A percentile compares a stretch with the other conserved stretches of the same genome.
These are phyloP conservation scores for Nyctalus aviator DNA, from an alignment of 2,797 vertebrate species.

Conservation along the genomic window DNA sequence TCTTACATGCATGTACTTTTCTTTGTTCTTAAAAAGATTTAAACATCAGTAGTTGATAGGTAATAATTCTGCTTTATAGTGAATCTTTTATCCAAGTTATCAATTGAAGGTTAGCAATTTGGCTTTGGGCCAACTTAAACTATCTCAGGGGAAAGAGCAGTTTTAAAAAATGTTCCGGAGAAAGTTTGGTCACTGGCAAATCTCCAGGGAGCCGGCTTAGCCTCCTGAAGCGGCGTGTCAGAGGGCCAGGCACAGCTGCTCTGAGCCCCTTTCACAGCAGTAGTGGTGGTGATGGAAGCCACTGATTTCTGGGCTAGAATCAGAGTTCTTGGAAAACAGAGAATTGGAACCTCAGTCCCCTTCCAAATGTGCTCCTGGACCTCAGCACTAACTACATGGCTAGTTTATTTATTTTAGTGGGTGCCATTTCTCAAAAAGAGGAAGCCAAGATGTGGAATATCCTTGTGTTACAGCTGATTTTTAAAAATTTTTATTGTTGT, in stretches of 20 bases:
- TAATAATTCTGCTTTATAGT: constrained; percentile 27
- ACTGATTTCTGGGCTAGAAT: not conserved
- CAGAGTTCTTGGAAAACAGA: not conserved
- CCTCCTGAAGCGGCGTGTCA: not conserved
- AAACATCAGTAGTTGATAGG: not conserved
- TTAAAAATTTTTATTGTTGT: not conserved
- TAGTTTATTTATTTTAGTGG: not conserved
- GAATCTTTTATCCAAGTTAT: constrained; percentile 11
- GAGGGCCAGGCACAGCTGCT: not conserved
- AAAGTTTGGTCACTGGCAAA: not conserved
- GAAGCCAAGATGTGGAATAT: not conserved
- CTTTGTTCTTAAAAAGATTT: constrained; percentile 48
- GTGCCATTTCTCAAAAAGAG: constrained; percentile 4
- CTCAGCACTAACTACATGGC: not conserved
- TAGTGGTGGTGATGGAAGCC: not conserved
- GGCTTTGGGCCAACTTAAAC: not conserved
- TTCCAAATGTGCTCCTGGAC: not conserved
- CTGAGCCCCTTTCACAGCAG: not conserved
- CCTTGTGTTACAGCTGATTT: not conserved
- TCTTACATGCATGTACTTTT: constrained; percentile 8
- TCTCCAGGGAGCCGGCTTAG: not conserved
- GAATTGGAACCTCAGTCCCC: not conserved
- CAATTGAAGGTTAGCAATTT: not conserved
- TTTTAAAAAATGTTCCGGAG: not conserved
- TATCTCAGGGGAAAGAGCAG: not conserved